Conservation (phyloP, 2,888 invertebrate genomes). For the Agrilus mali region DNA sequence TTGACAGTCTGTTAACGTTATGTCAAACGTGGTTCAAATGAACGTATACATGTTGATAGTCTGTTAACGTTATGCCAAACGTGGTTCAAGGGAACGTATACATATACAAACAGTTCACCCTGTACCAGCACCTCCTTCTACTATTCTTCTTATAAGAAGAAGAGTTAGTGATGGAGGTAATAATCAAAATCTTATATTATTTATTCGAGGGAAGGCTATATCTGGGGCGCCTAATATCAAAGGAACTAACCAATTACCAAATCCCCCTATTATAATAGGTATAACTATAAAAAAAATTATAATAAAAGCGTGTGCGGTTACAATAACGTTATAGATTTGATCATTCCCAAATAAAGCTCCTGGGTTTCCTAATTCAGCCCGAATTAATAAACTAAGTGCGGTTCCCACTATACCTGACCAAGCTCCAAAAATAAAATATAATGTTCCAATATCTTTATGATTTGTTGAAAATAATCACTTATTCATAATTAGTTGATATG, state of each 20-base stretch:
- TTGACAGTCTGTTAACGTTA: no score
- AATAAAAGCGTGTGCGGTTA: conserved; percentile 68
- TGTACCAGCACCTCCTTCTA: no score
- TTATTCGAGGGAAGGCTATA: conserved; percentile 73
- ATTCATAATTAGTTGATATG: conserved; percentile 39
- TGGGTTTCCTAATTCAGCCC: conserved; percentile 55
- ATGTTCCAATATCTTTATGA: conserved; percentile 65
- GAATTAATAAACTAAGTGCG: conserved; percentile 59
- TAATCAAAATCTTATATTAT: conserved; percentile 76
- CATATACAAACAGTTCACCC: no score
- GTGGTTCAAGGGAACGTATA: no score
- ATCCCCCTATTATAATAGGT: conserved; percentile 67
- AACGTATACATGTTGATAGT: no score
- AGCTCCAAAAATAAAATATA: conserved; percentile 56
- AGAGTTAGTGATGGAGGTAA: conserved; percentile 63
- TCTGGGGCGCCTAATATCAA: conserved; percentile 65
- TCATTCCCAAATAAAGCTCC: conserved; percentile 57
- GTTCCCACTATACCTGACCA: conserved; percentile 60
- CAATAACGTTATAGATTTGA: conserved; percentile 67
- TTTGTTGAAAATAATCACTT: conserved; percentile 59
- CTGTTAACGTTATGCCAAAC: no score
- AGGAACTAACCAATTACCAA: conserved; percentile 72
- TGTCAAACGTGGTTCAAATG: no score
- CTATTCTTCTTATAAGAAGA: no score
- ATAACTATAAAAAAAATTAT: conserved; percentile 60